Evolutionary conservation across 2,113 vertebrate genomes (phyloP), one percentile per base, ranked within the genome.

Genomic region (Cyprinus carpio): DNA sequence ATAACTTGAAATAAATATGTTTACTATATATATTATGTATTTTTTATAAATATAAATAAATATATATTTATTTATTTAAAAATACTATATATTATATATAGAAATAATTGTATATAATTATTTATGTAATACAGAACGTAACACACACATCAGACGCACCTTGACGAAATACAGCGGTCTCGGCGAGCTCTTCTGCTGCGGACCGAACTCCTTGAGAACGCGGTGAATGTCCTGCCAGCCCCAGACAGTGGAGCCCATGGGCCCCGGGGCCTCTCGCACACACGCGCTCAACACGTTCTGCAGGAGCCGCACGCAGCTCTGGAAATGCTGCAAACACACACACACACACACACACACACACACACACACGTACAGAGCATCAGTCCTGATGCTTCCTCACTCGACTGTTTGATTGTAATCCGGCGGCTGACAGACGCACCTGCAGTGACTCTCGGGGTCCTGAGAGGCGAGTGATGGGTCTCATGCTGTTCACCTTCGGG

Each of bases 81-180:
- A n/a, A n/a, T n/a, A n/a, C n/a, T n/a, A n/a, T n/a, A n/a, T n/a
- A n/a, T n/a, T n/a, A n/a, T n/a, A n/a, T n/a, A n/a, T n/a, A n/a
- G 1, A 2, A 34, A 4, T 3, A 34, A 34, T 34, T 3, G 2
- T 34, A 3, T 34, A 34, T 4, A 3, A 37, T 37, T 37, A 37
- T 37, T 37, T 37, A 37, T 37, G 6, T 37, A 37, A 37, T 37
- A 5, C 34, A n/a, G n/a, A n/a, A n/a, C n/a, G n/a, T n/a, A n/a
- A n/a, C n/a, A n/a, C n/a, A n/a, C n/a, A 37, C 7, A 40, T 37
- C 12, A 76, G 4, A 67, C 18, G 34, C 12, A 49, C 98, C 96
- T 99, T 99, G 3, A 97, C 97, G 62, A 96, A 98, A 90, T 97
- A 97, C 51, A 98, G 94, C 0, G 84, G 91, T 25, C 92, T 92